Evolutionary conservation across 2,113 vertebrate genomes (phyloP), one percentile per base, ranked within the genome.

Genomic region (Oriolus oriolus): DNA sequence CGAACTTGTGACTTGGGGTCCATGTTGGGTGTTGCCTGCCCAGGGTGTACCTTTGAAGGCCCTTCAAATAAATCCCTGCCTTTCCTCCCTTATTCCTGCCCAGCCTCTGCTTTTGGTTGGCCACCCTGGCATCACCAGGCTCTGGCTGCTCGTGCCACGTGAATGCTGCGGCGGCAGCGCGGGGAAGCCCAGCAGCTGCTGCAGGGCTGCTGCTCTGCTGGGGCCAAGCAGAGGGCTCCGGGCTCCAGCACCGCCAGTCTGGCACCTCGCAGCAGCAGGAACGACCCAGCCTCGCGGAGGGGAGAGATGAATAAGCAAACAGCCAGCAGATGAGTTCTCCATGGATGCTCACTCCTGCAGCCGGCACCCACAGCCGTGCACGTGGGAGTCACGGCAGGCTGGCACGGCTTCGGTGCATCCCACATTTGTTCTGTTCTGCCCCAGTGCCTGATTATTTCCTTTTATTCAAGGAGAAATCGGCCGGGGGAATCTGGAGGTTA

Each of bases 401-500:
- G 76, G 83, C 90, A 81, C 64, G 13, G 69, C 78, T 70, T 45
- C 45, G 39, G 78, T 86, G 70, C 69, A 42, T 84, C 86, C 84
- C 84, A n/a, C 90, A 90, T 92, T 95, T 86, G 90, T 49, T 94
- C 83, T 64, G 54, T 83, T 97, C 91, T 96, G 82, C 90, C 63
- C 3, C 10, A 86, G 42, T 27, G 93, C 60, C 60, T 82, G 52
- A 42, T 83, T 88, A 15, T 89, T 56, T 63, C 30, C 6, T 56
- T 56, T 77, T 88, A 69, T 87, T 39, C 9, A 59, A 75, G 54
- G 63, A 81, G 60, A 90, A 95, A 93, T 27, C 82, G 83, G 60
- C 83, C 89, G 79, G 68, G 82, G 64, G 71, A 93, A 94, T 84
- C 83, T n/a, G 52, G 68, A 94, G 93, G 88, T 96, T 94, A 95